phyloP scores from a whole-genome alignment of 2,797 vertebrate species.

The Garrulus glandarius region DNA sequence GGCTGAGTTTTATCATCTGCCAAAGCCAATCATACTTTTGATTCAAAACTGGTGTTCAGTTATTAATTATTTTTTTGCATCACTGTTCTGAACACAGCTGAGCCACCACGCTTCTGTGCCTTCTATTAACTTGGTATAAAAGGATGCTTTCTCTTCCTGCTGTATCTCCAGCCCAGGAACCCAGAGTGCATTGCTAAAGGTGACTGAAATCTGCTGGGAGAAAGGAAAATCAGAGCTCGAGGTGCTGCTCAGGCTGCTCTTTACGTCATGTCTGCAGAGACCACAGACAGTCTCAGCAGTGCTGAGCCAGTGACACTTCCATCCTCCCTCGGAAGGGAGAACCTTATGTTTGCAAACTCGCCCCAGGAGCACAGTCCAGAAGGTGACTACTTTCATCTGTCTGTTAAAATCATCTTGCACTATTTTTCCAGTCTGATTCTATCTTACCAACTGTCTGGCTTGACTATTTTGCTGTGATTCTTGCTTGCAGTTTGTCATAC shows the following conservation, averaged over 20 bases:
- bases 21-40: background rate
- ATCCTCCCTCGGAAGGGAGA: background rate
- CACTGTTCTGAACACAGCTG: background rate
- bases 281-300: background rate
- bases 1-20: background rate
- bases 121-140: background rate
- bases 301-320: background rate
- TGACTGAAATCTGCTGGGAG: background rate
- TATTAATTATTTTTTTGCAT: background rate
- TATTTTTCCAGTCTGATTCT: slow-evolving; percentile 6
- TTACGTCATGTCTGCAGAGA: background rate
- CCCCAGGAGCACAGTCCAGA: background rate
- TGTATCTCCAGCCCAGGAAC: background rate
- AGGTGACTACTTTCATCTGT: background rate
- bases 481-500: slow-evolving; percentile 20
- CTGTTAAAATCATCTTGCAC: background rate
- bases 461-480: background rate
- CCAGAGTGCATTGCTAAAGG: background rate
- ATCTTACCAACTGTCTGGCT: slow-evolving; percentile 34
- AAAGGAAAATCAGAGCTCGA: background rate
- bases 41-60: background rate
- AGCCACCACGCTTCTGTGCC: background rate
- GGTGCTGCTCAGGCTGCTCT: background rate
- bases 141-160: background rate
- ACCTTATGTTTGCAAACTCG: background rate